These are phyloP conservation scores for Aphelinus atriplicis DNA, from an alignment of 1,140 invertebrate genomes.

Conservation along the genomic window DNA sequence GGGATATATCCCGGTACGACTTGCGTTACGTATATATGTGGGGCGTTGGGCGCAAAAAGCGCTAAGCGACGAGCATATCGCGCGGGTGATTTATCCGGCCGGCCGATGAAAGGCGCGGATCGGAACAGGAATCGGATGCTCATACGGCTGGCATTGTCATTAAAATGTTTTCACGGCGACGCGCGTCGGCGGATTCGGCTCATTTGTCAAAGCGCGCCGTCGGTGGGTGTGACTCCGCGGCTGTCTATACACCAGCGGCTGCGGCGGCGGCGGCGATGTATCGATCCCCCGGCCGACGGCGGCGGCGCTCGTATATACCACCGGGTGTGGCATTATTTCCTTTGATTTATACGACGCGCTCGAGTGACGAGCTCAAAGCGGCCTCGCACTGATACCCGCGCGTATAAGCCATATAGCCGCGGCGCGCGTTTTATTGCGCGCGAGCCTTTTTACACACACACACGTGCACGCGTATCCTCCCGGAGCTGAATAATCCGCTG, in stretches of 20 bases:
- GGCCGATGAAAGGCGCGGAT: conserved; percentile 14
- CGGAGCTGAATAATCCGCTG: too few species aligned
- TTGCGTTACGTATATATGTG: too few species aligned
- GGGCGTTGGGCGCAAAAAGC: too few species aligned
- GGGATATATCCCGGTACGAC: too few species aligned
- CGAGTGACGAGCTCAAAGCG: conserved; percentile 6
- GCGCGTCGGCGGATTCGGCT: conserved; percentile 15
- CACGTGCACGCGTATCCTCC: too few species aligned
- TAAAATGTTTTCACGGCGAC: conserved; percentile 22
- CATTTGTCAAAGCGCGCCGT: conserved; percentile 21
- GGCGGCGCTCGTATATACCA: background rate
- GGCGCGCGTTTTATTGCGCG: too few species aligned
- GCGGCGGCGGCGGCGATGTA: background rate
- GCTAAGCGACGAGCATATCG: too few species aligned
- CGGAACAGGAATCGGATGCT: background rate
- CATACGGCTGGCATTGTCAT: conserved; percentile 9
- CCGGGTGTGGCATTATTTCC: conserved; percentile 13
- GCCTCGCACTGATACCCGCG: too few species aligned
- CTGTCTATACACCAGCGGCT: too few species aligned
- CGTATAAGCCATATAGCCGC: too few species aligned
- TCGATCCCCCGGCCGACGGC: background rate
- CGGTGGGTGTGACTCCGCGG: too few species aligned
- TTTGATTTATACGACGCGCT: conserved; percentile 28
- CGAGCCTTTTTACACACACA: too few species aligned
- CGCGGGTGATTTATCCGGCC: background rate